A percentile compares a stretch with the other conserved stretches of the same genome.
These are phyloP conservation scores for Eurosta solidaginis DNA, from an alignment of 1,140 invertebrate species.

Conservation along the genomic window DNA sequence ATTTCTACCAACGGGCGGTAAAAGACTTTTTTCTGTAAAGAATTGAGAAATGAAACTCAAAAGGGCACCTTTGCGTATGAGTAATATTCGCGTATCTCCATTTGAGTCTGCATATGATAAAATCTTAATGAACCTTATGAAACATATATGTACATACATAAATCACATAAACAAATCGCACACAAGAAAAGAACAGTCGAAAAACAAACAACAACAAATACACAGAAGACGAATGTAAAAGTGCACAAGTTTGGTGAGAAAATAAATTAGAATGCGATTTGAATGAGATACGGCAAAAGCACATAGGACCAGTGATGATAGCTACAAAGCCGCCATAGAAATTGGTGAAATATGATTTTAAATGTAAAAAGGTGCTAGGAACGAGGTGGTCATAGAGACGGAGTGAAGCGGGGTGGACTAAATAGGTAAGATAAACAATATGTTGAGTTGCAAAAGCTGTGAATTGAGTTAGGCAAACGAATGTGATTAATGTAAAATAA, in stretches of 20 bases:
- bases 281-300: constrained; percentile 8
- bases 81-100: too few species aligned
- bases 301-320: neutral
- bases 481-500: too few species aligned
- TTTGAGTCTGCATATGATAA: neutral
- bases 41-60: too few species aligned
- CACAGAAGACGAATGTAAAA: neutral
- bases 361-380: neutral
- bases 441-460: neutral
- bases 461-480: constrained; percentile 14
- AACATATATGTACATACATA: too few species aligned
- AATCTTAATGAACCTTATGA: constrained; percentile 19
- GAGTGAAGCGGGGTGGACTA: neutral
- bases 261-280: constrained; percentile 27
- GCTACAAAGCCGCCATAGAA: neutral
- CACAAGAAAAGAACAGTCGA: neutral
- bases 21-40: too few species aligned
- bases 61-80: too few species aligned
- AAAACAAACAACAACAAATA: neutral
- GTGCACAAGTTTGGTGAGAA: neutral
- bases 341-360: neutral
- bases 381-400: neutral
- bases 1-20: too few species aligned
- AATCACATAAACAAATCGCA: constrained; percentile 3
- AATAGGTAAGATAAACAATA: neutral